Percentiles rank a stretch among this genome's conserved stretches.
These are phyloP conservation scores for Anthonomus grandis DNA, from an alignment of 1,140 invertebrate species.

Conservation along the genomic window DNA sequence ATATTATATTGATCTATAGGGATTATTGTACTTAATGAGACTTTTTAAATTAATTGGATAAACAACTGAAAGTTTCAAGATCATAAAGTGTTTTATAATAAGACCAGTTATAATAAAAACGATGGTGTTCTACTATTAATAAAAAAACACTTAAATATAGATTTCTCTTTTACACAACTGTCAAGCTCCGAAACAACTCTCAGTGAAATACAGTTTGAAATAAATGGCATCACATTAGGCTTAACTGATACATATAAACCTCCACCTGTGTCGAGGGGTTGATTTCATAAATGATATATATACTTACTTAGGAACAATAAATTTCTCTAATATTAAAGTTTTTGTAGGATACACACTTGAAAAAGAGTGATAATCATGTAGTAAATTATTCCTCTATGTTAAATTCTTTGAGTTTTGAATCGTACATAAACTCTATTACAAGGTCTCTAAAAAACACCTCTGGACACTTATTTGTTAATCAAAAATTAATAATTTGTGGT, in stretches of 20 bases:
- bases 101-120: no score
- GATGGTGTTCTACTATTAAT: no score
- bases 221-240: background rate
- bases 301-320: background rate
- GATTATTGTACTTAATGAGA: no score
- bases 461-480: constrained; percentile 3
- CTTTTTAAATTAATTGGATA: no score
- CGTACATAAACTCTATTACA: constrained; percentile 2
- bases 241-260: constrained; percentile 3
- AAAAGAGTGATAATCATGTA: no score
- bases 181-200: background rate
- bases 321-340: background rate
- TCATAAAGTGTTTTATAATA: background rate
- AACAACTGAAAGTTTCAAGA: background rate
- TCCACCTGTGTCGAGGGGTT: background rate
- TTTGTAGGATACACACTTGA: constrained; percentile 2
- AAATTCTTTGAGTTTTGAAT: background rate
- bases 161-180: constrained; percentile 2
- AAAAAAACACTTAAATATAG: constrained; percentile 1
- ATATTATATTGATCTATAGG: no score
- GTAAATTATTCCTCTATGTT: background rate
- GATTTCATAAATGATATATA: background rate
- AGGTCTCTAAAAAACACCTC: background rate
- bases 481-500: background rate
- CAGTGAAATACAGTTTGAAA: constrained; percentile 2